Base-by-base conservation (phyloP, 2,888 invertebrate species). In the Salpingus planirostris region DNA sequence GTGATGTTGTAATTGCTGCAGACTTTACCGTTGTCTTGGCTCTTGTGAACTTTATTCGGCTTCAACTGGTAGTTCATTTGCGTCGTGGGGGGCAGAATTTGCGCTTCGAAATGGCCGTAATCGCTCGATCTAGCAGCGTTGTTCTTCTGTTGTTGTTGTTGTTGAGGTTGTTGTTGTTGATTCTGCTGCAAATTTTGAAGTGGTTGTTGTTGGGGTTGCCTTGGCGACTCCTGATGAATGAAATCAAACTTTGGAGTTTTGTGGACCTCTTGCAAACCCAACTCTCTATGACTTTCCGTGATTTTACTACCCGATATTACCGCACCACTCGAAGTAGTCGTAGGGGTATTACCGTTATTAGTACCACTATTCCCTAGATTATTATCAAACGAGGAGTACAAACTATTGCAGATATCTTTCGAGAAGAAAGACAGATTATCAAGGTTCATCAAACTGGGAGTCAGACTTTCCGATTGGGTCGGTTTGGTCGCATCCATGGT, bases 371-470 rank as follows among this genome's bases (percentile, higher is more conserved):
- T n/a, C n/a, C n/a, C 13, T n/a, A 29, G 11, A 25, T 33, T 27
- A 13, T 36, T 39, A 27, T 36, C 36, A 24, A 36, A 36, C 8
- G 44, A 36, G 15, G 27, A 39, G 36, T 57, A 57, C 40, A 57
- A 52, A n/a, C n/a, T n/a, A n/a, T n/a, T n/a, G n/a, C n/a, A n/a
- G 29, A 52, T 48, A 27, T 61, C 59, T 41, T 59, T 63, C 2
- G 50, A 54, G 34, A 64, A 62, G 38, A 64, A 64, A 3, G 59
- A 55, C 38, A 64, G 58, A 42, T 54, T 60, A 33, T 65, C 65
- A 26, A 64, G 46, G 49, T 60, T 62, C 6, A 64, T 40, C n/a
- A 62, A 42, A 46, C 51, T 60, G 2, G 62, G 56, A 11, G 57
- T 59, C 29, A 60, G 44, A 38, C 48, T 58, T 25, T 60, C 60